phyloP scores from a whole-genome alignment of 2,113 vertebrate genomes.

The Madoqua kirkii region DNA sequence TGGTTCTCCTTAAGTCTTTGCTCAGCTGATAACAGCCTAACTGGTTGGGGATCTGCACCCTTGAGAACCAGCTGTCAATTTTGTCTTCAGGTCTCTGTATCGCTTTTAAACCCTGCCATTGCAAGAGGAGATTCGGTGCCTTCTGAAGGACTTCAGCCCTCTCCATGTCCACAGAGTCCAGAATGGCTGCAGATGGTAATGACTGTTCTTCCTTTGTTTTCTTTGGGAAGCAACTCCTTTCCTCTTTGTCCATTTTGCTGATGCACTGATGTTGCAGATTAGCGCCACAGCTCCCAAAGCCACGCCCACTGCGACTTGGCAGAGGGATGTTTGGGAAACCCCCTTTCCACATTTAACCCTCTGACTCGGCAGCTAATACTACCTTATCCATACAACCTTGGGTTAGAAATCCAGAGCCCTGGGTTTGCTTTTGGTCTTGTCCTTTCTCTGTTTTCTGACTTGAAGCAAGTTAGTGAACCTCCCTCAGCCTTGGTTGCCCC shows the following conservation, averaged over 20 bases:
- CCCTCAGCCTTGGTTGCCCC: background rate
- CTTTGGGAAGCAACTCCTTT: constrained; percentile 3
- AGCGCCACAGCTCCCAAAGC: background rate
- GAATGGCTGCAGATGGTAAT: background rate
- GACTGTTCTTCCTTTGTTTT: background rate
- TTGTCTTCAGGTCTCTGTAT: background rate
- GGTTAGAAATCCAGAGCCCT: background rate
- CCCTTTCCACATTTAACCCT: background rate
- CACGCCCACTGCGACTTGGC: background rate
- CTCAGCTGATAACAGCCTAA: accelerated
- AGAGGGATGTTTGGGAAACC: background rate
- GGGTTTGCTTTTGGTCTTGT: background rate
- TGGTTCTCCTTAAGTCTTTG: background rate
- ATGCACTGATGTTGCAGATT: background rate
- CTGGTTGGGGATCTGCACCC: background rate
- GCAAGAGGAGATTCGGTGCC: background rate
- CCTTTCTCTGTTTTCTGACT: background rate
- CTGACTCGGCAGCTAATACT: background rate
- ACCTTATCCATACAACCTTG: background rate
- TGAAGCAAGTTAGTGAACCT: background rate
- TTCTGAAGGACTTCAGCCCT: background rate
- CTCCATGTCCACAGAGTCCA: background rate
- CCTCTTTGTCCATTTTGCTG: background rate
- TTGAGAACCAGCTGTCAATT: background rate
- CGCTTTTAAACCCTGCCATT: background rate